Conservation (phyloP, 2,888 invertebrate genomes). For the Torymus tubicola region DNA sequence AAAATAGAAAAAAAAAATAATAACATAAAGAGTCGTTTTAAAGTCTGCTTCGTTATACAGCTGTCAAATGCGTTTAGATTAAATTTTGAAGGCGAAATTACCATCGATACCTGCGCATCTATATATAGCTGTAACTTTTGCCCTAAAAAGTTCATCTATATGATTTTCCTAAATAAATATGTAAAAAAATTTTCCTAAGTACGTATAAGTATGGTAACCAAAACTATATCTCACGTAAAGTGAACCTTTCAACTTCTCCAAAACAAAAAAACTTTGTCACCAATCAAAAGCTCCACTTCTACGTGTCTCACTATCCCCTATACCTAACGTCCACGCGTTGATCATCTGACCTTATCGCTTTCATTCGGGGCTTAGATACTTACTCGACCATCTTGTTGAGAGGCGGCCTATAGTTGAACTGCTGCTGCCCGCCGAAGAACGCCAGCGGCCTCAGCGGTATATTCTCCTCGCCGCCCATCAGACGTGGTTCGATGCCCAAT, state of each 20-base stretch:
- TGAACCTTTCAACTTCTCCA: too few relatives aligned
- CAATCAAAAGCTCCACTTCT: too few relatives aligned
- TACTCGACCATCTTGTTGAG: slow-evolving; percentile 85
- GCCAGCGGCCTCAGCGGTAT: slow-evolving; percentile 87
- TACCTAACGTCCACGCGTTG: too few relatives aligned
- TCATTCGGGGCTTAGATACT: slow-evolving; percentile 74
- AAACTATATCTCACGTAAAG: neutral
- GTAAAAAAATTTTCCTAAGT: neutral
- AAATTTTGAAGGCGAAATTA: neutral
- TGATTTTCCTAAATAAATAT: neutral
- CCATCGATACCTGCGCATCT: neutral
- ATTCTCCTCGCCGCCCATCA: slow-evolving; percentile 81
- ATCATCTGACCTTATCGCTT: too few relatives aligned
- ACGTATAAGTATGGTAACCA: neutral
- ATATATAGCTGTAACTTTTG: neutral
- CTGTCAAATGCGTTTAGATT: slow-evolving; percentile 14
- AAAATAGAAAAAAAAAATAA: slow-evolving; percentile 1
- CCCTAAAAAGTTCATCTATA: slow-evolving; percentile 2
- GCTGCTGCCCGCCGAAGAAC: slow-evolving; percentile 78
- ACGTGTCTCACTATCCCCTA: too few relatives aligned
- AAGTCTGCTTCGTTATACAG: neutral
- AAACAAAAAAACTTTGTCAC: too few relatives aligned
- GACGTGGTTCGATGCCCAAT: slow-evolving; percentile 68
- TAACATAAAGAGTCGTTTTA: slow-evolving; percentile 61
- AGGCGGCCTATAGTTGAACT: slow-evolving; percentile 77